Percentiles rank a stretch among this genome's conserved stretches.
Evolutionary conservation across 2,113 vertebrate species (phyloP).

Genomic region (Alethe diademata): DNA sequence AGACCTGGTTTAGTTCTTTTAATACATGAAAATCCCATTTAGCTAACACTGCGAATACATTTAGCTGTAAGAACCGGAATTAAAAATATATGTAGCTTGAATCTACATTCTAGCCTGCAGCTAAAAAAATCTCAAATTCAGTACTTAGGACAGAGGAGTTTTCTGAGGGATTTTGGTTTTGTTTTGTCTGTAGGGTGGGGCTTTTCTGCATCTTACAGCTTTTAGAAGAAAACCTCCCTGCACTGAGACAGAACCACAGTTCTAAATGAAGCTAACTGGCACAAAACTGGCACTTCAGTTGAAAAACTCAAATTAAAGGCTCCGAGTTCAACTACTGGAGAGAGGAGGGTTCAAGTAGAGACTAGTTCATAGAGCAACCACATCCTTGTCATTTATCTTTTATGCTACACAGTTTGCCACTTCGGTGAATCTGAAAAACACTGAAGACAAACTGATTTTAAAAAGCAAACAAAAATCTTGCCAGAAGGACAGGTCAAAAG

Average conservation of each 20-base stretch:
- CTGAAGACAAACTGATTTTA: not conserved
- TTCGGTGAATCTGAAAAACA: constrained; percentile 15
- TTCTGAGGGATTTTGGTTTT: constrained; percentile 7
- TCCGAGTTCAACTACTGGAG: not conserved
- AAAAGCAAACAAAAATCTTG: not conserved
- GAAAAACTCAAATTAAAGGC: constrained; percentile 22
- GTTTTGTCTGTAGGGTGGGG: not conserved
- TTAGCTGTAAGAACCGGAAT: not conserved
- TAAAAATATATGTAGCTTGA: not conserved
- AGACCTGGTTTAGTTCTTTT: not conserved
- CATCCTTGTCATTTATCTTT: constrained; percentile 22
- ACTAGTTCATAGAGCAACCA: constrained; percentile 5
- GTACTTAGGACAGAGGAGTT: constrained; percentile 61
- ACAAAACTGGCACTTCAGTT: not conserved
- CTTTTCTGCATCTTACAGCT: not conserved
- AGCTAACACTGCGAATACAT: not conserved
- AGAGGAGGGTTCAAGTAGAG: constrained; percentile 13
- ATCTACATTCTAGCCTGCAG: not conserved
- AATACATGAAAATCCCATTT: not conserved
- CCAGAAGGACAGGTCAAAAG: not conserved
- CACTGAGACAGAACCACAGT: not conserved
- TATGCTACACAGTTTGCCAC: not conserved
- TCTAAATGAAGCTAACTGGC: not conserved
- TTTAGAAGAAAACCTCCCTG: not conserved
- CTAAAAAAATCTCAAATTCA: constrained; percentile 48